Base-by-base conservation (phyloP, 2,113 vertebrate species). In the Phaethornis superciliosus region DNA sequence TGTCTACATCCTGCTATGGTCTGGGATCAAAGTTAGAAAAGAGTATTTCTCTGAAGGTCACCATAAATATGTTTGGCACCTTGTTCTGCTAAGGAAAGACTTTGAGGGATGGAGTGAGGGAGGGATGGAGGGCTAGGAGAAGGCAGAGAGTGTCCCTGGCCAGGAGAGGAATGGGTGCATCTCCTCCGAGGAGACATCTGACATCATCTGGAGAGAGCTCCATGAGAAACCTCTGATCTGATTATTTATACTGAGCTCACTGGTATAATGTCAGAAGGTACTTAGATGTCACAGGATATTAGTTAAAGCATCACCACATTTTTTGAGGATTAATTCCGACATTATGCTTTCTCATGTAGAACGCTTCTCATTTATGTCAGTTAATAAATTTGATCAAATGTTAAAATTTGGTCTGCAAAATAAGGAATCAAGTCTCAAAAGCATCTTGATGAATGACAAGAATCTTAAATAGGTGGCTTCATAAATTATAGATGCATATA, bases 381-480 rank as follows among this genome's bases (percentile, higher is more conserved):
- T 89, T 95, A 95, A 95, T 95, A 94, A 95, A 96, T 93, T 97
- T 64, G 89, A 97, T 95, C 76, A 91, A 83, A 93, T 91, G 82
- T 81, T 95, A 96, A 90, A 91, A 95, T 96, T 97, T 95, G 87
- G 94, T 95, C 93, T 97, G 88, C 89, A 89, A 96, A 95, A 88
- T 88, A 81, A 91, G 93, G 80, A 95, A 88, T 90, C 68, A 95
- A 93, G 33, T 94, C 93, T 97, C 89, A 95, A 91, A 95, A 95
- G 91, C 87, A 78, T 97, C 91, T 95, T 96, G 79, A 91, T 83
- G 93, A 96, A 93, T 81, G 95, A 93, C 85, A 91, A 33, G 96
- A 97, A 95, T 95, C 71, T 96, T 94, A 93, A 95, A 88, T 88
- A 95, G 60, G 21, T 95, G 40, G 17, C 82, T 94, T 87, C 63